phyloP scores from a whole-genome alignment of 2,888 invertebrate genomes.

The Carterocephalus palaemon region DNA sequence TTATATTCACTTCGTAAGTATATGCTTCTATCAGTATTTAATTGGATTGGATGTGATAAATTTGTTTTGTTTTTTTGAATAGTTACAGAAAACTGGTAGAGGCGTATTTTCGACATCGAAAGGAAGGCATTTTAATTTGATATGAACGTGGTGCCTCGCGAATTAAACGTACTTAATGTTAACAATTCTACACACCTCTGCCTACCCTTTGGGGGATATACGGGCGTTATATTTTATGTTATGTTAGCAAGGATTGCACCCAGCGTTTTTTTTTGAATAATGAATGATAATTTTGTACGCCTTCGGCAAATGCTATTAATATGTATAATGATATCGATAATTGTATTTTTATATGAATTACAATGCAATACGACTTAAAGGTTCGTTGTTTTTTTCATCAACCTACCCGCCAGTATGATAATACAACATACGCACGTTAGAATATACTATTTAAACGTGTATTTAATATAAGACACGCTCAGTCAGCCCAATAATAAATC shows the following conservation, averaged over 20 bases:
- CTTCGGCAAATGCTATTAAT: slow-evolving; percentile 64
- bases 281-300: slow-evolving; percentile 51
- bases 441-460: too few species aligned
- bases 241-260: slow-evolving; percentile 57
- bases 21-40: slow-evolving; percentile 18
- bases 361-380: slow-evolving; percentile 48
- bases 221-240: too few species aligned
- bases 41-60: slow-evolving; percentile 18
- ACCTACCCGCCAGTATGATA: not conserved
- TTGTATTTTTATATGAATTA: slow-evolving; percentile 77
- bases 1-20: not conserved
- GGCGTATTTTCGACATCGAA: not conserved
- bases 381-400: slow-evolving; percentile 44
- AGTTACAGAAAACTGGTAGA: slow-evolving; percentile 9
- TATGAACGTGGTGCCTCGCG: slow-evolving; percentile 58
- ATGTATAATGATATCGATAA: slow-evolving; percentile 68
- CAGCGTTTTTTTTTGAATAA: slow-evolving; percentile 52
- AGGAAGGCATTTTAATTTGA: slow-evolving; percentile 2
- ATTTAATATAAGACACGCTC: too few species aligned
- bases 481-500: too few species aligned
- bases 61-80: slow-evolving; percentile 9
- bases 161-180: slow-evolving; percentile 59
- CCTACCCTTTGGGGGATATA: too few species aligned
- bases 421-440: too few species aligned
- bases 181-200: too few species aligned